These are phyloP conservation scores for Uria aalge DNA, from an alignment of 2,113 vertebrate genomes.

Conservation along the genomic window DNA sequence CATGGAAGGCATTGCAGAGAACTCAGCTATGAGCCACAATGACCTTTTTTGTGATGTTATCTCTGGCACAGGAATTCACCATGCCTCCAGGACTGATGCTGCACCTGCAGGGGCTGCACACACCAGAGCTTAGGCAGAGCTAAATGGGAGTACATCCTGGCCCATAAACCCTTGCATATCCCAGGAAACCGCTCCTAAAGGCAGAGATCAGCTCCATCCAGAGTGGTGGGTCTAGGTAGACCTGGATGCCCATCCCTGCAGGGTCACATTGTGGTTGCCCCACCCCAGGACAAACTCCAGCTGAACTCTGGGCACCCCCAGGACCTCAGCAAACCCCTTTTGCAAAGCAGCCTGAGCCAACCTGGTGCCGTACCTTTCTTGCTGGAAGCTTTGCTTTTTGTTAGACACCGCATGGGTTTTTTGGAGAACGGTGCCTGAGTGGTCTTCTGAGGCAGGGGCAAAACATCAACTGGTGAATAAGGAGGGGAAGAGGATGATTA, in stretches of 20 bases:
- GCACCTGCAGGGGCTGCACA: background rate
- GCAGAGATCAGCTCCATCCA: background rate
- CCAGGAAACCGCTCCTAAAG: background rate
- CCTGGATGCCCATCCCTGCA: background rate
- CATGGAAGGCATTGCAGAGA: background rate
- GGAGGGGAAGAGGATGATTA: background rate
- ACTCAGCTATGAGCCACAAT: fast-evolving
- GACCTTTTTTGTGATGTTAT: background rate
- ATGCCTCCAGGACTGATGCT: background rate
- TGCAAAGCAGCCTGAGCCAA: background rate
- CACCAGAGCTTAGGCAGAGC: background rate
- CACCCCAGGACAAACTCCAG: background rate
- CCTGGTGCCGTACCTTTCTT: background rate
- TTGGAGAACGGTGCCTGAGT: background rate
- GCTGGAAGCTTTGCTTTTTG: background rate
- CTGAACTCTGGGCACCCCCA: background rate
- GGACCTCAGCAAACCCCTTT: background rate
- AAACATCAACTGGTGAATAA: background rate
- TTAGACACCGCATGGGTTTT: fast-evolving
- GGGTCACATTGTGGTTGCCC: background rate
- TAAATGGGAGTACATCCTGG: background rate
- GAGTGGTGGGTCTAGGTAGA: background rate
- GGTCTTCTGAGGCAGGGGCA: background rate
- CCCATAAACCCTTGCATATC: background rate
- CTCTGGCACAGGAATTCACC: background rate